Conservation (phyloP, 2,797 vertebrate genomes). For the Phoebastria nigripes region DNA sequence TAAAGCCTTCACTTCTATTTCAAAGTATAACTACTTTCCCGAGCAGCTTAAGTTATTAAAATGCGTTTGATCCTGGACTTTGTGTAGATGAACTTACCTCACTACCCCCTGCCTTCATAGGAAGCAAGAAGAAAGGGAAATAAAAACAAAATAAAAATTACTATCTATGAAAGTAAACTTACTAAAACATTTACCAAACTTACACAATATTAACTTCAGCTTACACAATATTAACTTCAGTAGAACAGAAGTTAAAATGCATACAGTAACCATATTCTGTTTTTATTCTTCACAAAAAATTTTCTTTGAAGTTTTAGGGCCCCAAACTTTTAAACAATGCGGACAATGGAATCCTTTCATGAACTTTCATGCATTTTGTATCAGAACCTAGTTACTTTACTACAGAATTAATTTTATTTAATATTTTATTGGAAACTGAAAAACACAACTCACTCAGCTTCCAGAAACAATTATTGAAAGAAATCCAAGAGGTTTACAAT, state of each 20-base stretch:
- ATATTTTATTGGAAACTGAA: not conserved
- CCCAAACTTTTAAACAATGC: not conserved
- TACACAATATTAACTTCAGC: not conserved
- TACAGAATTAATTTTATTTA: not conserved
- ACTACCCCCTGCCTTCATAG: slow-evolving; percentile 95
- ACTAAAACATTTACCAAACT: not conserved
- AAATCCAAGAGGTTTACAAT: not conserved
- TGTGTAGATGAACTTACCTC: slow-evolving; percentile 84
- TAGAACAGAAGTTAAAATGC: not conserved
- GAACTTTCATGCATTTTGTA: not conserved
- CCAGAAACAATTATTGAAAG: not conserved
- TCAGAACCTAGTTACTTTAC: not conserved
- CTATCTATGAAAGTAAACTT: not conserved
- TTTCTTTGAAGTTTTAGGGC: not conserved
- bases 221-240: not conserved
- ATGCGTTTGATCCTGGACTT: not conserved
- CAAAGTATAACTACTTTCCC: not conserved
- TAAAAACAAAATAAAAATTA: slow-evolving; percentile 29
- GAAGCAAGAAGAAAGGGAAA: slow-evolving; percentile 73
- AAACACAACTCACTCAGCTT: not conserved
- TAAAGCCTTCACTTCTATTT: not conserved
- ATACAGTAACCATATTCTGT: not conserved
- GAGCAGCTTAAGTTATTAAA: not conserved
- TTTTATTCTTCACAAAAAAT: not conserved
- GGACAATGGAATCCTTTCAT: not conserved